Evolutionary conservation across 1,140 invertebrate genomes (phyloP).

Genomic region (Spodoptera frugiperda): DNA sequence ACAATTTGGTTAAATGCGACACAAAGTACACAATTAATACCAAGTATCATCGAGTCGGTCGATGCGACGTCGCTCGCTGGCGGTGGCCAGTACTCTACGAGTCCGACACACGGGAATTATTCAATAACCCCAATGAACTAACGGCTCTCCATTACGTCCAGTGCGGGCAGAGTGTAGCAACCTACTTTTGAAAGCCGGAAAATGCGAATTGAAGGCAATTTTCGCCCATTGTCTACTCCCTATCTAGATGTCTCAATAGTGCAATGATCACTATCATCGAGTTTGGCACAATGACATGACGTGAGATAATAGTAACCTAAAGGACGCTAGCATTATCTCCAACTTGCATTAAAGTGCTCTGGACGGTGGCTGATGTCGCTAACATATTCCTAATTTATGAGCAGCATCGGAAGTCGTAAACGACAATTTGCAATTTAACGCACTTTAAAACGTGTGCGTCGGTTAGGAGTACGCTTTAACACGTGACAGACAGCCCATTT

Average conservation of each 20-base stretch:
- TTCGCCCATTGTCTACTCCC: conserved; percentile 68
- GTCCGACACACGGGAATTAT: conserved; percentile 78
- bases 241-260: conserved; percentile 47
- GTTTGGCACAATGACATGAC: conserved; percentile 16
- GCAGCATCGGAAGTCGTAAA: conserved; percentile 19
- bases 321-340: not conserved
- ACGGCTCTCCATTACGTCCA: conserved; percentile 80
- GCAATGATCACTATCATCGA: conserved; percentile 25
- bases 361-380: not conserved
- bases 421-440: conserved; percentile 24
- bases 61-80: conserved; percentile 59
- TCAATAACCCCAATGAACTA: conserved; percentile 84
- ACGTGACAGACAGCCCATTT: conserved; percentile 4
- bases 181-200: conserved; percentile 83
- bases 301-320: not conserved
- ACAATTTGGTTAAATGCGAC: not conserved
- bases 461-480: not conserved
- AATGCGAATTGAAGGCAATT: conserved; percentile 84
- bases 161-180: conserved; percentile 73
- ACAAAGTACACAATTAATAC: conserved; percentile 50
- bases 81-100: conserved; percentile 62
- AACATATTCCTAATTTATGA: conserved; percentile 9
- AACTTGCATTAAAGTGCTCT: not conserved
- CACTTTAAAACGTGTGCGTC: conserved; percentile 10
- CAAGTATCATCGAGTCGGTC: conserved; percentile 65